These are phyloP conservation scores for Chalcis sispes DNA, from an alignment of 2,888 invertebrate species.

Conservation along the genomic window DNA sequence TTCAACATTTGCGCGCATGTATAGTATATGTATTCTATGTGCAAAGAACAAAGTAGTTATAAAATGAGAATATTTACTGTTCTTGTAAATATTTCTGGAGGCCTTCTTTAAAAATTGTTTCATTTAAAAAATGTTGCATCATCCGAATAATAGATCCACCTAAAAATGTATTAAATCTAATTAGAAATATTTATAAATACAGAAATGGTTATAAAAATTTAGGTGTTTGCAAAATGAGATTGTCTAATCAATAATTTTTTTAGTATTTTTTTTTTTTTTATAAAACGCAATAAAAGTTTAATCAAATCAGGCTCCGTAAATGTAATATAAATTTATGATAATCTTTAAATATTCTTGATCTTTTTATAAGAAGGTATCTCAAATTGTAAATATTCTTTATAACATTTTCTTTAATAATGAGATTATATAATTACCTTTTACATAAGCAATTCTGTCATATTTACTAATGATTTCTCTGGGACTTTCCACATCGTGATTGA, in stretches of 20 bases:
- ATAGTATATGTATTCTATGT: too few species aligned
- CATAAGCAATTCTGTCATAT: slow-evolving; percentile 80
- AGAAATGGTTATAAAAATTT: too few species aligned
- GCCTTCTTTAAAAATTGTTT: slow-evolving; percentile 79
- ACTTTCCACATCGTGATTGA: slow-evolving; percentile 63
- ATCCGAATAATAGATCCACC: slow-evolving; percentile 78
- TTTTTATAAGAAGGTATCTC: too few species aligned
- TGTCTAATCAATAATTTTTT: slow-evolving; percentile 51
- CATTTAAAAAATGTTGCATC: slow-evolving; percentile 78
- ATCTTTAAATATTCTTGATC: too few species aligned
- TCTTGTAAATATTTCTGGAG: slow-evolving; percentile 70
- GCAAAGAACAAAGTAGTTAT: too few species aligned
- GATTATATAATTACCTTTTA: slow-evolving; percentile 77
- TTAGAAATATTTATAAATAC: too few species aligned
- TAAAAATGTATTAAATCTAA: too few species aligned
- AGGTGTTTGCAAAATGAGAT: not conserved
- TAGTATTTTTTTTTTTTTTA: not conserved
- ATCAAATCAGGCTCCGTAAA: too few species aligned
- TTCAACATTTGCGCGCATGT: too few species aligned
- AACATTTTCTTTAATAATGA: too few species aligned
- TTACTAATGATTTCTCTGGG: slow-evolving; percentile 77
- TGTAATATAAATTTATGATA: too few species aligned
- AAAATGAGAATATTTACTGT: slow-evolving; percentile 62
- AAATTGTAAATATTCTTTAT: too few species aligned
- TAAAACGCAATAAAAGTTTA: slow-evolving; percentile 5